These are phyloP conservation scores for Phalacrocorax carbo DNA, from an alignment of 2,113 vertebrate genomes.

Conservation along the genomic window DNA sequence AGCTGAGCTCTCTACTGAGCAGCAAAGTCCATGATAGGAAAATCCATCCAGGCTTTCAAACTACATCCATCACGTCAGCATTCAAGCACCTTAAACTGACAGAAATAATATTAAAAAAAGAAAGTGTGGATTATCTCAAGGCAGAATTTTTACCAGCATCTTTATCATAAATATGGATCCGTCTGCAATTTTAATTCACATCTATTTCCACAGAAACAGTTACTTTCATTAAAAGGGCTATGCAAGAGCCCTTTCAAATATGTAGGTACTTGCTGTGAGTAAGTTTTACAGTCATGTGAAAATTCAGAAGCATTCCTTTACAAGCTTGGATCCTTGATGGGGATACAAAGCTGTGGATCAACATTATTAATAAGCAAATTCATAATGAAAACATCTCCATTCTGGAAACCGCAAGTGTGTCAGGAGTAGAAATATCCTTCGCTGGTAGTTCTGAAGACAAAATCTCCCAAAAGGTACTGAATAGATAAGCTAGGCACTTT, in stretches of 20 bases:
- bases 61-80: background rate
- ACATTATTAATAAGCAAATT: background rate
- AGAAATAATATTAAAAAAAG: slow-evolving; percentile 43
- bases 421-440: background rate
- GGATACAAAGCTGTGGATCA: background rate
- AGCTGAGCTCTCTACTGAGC: background rate
- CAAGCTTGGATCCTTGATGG: background rate
- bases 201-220: background rate
- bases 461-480: background rate
- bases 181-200: slow-evolving; percentile 30
- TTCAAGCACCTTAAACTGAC: slow-evolving; percentile 35
- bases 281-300: background rate
- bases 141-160: slow-evolving; percentile 34
- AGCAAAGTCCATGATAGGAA: background rate
- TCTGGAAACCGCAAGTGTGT: background rate
- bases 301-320: background rate
- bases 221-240: slow-evolving; percentile 2
- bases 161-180: slow-evolving; percentile 41
- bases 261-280: background rate
- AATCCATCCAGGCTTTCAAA: slow-evolving; percentile 28
- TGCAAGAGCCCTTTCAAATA: background rate
- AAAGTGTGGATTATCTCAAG: slow-evolving; percentile 33
- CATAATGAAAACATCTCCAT: background rate
- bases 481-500: background rate
- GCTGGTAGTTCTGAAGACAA: background rate